These are phyloP conservation scores for Formica aserva DNA, from an alignment of 2,888 invertebrate genomes.

Conservation along the genomic window DNA sequence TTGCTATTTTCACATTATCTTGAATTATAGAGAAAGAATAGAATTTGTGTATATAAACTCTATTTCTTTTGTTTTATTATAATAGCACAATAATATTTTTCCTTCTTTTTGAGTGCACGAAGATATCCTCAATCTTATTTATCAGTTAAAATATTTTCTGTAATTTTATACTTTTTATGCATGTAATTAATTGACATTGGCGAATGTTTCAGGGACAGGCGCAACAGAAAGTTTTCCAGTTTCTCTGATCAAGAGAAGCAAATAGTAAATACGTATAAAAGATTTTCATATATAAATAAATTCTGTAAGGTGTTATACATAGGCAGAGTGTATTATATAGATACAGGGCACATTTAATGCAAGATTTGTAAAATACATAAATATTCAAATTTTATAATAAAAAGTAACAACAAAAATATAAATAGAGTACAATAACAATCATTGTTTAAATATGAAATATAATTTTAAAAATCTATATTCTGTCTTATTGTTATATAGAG, in stretches of 20 bases:
- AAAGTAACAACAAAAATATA: background rate
- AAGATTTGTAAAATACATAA: constrained; percentile 60
- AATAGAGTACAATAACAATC: background rate
- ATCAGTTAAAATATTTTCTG: constrained; percentile 8
- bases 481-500: background rate
- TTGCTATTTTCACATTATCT: background rate
- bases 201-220: constrained; percentile 70
- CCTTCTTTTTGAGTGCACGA: background rate
- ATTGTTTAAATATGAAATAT: constrained; percentile 33
- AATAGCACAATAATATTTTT: constrained; percentile 15
- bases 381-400: constrained; percentile 36
- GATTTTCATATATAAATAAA: constrained; percentile 47
- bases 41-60: background rate
- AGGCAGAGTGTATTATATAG: constrained; percentile 2
- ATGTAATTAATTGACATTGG: constrained; percentile 48
- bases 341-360: constrained; percentile 21
- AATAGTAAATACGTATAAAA: constrained; percentile 57
- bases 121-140: background rate
- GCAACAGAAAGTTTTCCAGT: constrained; percentile 57
- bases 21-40: background rate
- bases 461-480: constrained; percentile 28
- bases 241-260: constrained; percentile 55
- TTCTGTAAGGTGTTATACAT: constrained; percentile 34
- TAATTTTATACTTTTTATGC: constrained; percentile 45
- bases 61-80: constrained; percentile 26